Evolutionary conservation across 1,140 invertebrate genomes (phyloP).

Genomic region (Sminthurides bifidus): DNA sequence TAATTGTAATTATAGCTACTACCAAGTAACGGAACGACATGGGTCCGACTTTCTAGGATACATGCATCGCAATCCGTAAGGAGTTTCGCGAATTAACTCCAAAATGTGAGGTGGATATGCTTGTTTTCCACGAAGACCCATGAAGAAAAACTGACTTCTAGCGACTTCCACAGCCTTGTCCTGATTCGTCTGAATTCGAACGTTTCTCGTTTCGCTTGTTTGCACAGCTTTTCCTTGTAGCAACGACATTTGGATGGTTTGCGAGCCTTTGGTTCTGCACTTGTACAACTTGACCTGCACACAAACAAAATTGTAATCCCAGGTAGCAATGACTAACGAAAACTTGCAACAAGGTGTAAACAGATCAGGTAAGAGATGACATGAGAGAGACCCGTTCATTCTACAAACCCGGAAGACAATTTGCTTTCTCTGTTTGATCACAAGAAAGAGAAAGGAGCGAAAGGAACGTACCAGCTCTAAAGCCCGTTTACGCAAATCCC

Average conservation of each 20-base stretch:
- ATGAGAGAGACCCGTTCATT: too few species aligned
- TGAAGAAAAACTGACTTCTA: conserved; percentile 20
- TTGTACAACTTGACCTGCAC: conserved; percentile 42
- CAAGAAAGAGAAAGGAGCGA: too few species aligned
- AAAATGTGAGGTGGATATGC: conserved; percentile 23
- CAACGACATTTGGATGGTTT: conserved; percentile 38
- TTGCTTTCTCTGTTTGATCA: too few species aligned
- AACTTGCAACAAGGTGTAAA: too few species aligned
- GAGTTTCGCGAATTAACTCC: conserved; percentile 18
- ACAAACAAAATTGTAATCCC: too few species aligned
- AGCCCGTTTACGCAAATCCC: conserved; percentile 56
- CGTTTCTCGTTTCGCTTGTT: conserved; percentile 12
- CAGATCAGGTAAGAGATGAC: too few species aligned
- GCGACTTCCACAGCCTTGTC: conserved; percentile 11
- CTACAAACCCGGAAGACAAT: too few species aligned
- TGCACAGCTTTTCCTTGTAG: conserved; percentile 13
- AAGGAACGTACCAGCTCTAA: conserved; percentile 54
- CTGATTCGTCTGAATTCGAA: conserved; percentile 9
- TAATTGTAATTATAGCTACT: neutral
- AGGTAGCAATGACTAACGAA: too few species aligned
- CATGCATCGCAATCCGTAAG: conserved; percentile 6
- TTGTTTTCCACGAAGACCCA: conserved; percentile 25
- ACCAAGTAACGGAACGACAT: too few species aligned
- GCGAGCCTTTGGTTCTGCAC: conserved; percentile 47
- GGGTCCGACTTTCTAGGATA: too few species aligned